Conservation (phyloP, 2,113 vertebrate species). For the Lanius ludovicianus region DNA sequence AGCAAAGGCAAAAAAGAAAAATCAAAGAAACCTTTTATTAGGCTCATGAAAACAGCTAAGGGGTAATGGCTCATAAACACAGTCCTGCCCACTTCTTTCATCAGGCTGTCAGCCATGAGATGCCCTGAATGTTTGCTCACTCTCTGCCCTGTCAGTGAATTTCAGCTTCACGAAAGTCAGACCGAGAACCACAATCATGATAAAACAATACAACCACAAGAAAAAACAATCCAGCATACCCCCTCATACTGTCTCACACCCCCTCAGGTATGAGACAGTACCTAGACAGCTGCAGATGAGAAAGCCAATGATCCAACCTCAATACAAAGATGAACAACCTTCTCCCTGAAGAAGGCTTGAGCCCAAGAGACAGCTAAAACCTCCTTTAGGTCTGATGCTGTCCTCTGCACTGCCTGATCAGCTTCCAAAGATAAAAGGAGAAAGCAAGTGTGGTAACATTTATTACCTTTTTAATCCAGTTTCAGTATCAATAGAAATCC, state of each 20-base stretch:
- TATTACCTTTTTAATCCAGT: neutral
- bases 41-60: neutral
- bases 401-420: neutral
- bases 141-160: neutral
- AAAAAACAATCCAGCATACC: neutral
- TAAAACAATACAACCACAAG: neutral
- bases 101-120: neutral
- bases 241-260: too few relatives aligned
- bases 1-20: neutral
- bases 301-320: neutral
- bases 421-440: neutral
- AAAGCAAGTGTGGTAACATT: neutral
- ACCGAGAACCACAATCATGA: neutral
- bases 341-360: neutral
- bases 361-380: neutral
- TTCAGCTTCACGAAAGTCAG: neutral
- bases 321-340: fast-evolving
- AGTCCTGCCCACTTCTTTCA: neutral
- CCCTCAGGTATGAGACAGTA: neutral
- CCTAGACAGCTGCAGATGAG: neutral
- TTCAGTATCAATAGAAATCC: neutral
- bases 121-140: neutral
- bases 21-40: neutral
- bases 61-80: neutral
- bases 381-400: neutral